Evolutionary conservation across 2,113 vertebrate species (phyloP).

Genomic region (Bucco capensis): DNA sequence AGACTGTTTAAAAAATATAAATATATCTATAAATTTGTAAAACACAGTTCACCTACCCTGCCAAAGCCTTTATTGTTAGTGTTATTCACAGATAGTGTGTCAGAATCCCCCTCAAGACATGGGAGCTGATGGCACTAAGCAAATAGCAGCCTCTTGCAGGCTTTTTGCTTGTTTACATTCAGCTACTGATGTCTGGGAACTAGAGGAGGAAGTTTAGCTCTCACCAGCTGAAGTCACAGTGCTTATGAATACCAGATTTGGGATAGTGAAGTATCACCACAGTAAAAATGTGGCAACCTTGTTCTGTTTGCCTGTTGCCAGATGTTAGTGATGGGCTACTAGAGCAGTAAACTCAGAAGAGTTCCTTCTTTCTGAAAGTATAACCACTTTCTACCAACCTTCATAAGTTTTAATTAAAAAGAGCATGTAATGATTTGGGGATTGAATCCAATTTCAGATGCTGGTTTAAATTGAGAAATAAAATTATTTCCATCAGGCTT

Average conservation of each 20-base stretch:
- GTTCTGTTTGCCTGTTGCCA: neutral
- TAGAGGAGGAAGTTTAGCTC: neutral
- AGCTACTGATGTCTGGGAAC: neutral
- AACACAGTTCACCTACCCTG: neutral
- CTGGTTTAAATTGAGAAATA: conserved; percentile 59
- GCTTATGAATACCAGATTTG: neutral
- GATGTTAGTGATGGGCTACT: neutral
- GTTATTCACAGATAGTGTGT: neutral
- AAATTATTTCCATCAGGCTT: conserved; percentile 59
- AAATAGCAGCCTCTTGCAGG: neutral
- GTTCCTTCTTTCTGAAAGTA: neutral
- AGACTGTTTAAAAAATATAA: neutral
- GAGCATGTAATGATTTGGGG: conserved; percentile 42
- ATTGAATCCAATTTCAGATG: conserved; percentile 44
- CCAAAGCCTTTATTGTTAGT: neutral
- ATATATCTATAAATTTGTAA: too few species aligned
- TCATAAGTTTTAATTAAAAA: conserved; percentile 60
- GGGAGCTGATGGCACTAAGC: neutral
- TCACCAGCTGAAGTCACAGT: neutral
- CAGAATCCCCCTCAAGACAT: neutral
- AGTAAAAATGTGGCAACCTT: neutral
- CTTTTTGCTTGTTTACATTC: neutral
- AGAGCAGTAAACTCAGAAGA: neutral
- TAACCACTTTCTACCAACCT: neutral
- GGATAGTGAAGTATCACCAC: neutral